Evolutionary conservation across 2,113 vertebrate genomes (phyloP), one percentile per base, ranked within the genome.

Genomic region (Cnemophilus loriae): DNA sequence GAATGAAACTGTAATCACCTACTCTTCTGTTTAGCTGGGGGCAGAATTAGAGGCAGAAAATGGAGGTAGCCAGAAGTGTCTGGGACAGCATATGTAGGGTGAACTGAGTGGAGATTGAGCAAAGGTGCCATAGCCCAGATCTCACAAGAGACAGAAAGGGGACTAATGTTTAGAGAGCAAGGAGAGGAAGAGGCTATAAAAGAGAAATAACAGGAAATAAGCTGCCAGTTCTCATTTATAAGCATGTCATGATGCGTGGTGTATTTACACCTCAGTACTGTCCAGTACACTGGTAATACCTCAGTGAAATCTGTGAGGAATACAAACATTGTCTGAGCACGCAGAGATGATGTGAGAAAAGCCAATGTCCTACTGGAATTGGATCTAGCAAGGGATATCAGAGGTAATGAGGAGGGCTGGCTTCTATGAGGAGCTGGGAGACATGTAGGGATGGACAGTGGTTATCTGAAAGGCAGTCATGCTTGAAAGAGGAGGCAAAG

Each of bases 1-100:
- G 88, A 96, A 91, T 91, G 77, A 89, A 95, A 96, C 50, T 79
- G 73, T 87, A 87, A 96, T 95, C 80, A 57, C 70, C n/a, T 46
- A 46, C 69, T 92, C 50, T 82, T 76, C 46, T 95, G 49, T 89
- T 87, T 93, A 87, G 94, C 89, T 93, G 57, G 50, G 53, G 84
- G 86, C 74, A 84, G 73, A 95, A 94, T 89, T 84, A 89, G 71
- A 92, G 53, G 59, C 78, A 92, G 88, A 89, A 91, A 97, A 81
- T 68, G 82, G 46, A 65, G 84, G 60, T 53, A 87, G 77, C 20
- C 87, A 83, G 46, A 84, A 85, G 60, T 32, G 55, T 37, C 42
- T 90, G 68, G 61, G 80, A 76, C 53, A 23, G 33, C 47, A 65
- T 33, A n/a, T 0, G 2, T 9, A 37, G 41, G 42, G 28, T 61